These are phyloP conservation scores for Menura novaehollandiae DNA, from an alignment of 2,113 vertebrate genomes.

Conservation along the genomic window DNA sequence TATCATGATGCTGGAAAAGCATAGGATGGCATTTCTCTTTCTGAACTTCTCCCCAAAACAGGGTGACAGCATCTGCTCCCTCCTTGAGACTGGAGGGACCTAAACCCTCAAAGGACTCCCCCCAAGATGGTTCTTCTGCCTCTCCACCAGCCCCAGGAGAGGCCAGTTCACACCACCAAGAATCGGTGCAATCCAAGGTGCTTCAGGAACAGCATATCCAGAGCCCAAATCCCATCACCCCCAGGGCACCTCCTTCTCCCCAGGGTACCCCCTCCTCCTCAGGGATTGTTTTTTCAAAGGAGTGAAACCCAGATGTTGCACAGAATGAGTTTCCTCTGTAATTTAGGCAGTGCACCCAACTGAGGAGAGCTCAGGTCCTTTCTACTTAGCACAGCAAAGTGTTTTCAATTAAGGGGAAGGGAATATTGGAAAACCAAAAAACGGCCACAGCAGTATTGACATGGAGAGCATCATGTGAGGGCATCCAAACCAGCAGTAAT, in stretches of 20 bases:
- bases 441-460: not conserved
- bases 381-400: not conserved
- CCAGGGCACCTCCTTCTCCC: not conserved
- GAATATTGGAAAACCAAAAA: not conserved
- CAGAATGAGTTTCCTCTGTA: fast-evolving
- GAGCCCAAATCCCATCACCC: not conserved
- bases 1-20: not conserved
- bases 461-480: not conserved
- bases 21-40: not conserved
- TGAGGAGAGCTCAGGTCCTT: not conserved
- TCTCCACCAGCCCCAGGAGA: not conserved
- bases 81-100: not conserved
- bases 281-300: not conserved
- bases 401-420: not conserved
- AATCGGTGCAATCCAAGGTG: not conserved
- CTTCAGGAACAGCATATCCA: not conserved
- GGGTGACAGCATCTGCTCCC: not conserved
- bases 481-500: not conserved
- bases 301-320: not conserved
- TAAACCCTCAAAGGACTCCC: not conserved
- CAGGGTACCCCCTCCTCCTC: not conserved
- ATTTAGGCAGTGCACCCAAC: not conserved
- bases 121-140: not conserved
- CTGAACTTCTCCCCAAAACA: not conserved
- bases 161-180: not conserved